Base-by-base conservation (phyloP, 92 coral and sea anemone species). In the Plumapathes pennacea region DNA sequence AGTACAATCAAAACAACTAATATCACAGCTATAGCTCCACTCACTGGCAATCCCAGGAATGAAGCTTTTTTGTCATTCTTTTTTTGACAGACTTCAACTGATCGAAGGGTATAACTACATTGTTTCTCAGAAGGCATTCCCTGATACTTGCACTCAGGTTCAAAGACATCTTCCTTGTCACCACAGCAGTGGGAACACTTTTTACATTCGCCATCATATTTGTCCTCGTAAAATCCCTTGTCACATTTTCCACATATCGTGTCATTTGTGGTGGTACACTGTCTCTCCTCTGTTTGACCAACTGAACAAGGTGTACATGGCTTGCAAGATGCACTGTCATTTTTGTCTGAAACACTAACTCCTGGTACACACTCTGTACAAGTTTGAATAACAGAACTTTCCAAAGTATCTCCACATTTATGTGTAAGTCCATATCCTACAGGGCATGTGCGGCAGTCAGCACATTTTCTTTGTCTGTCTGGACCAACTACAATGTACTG, bases 171-270 rank as follows among this genome's bases (percentile, higher is more conserved):
- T 5, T 49, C 10, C 0, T 60, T 36, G 41, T 74, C 84, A 12
- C 83, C 80, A 63, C 95, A 87, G 60, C 95, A 87, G 25, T 25
- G 65, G 1, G 95, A 82, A 47, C 95, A 87, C 17, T 65, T 59
- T 38, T 72, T 75, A 34, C 95, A 87, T 10, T 12, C 38, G 8
- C 8, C 47, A 21, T 32, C 26, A 24, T 4, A 41, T 21, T 10
- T 10, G 0, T 42, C 70, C 24, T 24, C 22, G 32, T 83, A 74
- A 41, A 66, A 87, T 0, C 88, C 88, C 46, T 47, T 86, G 9
- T 26, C 26, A 15, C 74, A 60, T 25, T 66, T 61, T 2, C 84
- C 68, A 63, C 95, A 87, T 14, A 71, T 69, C 17, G 57, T 71
- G 22, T 77, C 86, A 46, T 71, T 78, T 2, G 69, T 79, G 48